phyloP scores from a whole-genome alignment of 2,888 invertebrate species.

The Dendrolimus pini region DNA sequence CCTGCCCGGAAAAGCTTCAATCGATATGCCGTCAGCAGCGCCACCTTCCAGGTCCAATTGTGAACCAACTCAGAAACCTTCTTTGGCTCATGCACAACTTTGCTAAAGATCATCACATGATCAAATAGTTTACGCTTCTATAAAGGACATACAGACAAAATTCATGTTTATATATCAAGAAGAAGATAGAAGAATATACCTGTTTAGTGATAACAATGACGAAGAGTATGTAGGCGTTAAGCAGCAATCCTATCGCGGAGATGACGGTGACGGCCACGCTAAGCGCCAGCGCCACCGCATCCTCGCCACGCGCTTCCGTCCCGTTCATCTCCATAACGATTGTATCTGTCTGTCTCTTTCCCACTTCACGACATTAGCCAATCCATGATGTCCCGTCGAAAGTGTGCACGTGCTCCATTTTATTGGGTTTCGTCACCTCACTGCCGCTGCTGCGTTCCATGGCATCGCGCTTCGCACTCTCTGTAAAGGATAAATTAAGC shows the following conservation, averaged over 20 bases:
- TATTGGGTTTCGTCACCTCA: constrained; percentile 47
- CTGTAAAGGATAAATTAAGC: constrained; percentile 25
- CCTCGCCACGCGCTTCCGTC: constrained; percentile 59
- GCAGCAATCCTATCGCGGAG: constrained; percentile 82
- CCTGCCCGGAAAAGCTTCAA: no score
- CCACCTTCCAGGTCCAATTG: no score
- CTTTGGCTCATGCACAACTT: no score
- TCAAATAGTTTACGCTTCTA: no score
- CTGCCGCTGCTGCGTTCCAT: constrained; percentile 65
- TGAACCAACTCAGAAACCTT: no score
- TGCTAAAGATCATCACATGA: no score
- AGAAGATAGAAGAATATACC: constrained; percentile 48
- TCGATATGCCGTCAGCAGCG: no score
- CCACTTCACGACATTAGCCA: constrained; percentile 31
- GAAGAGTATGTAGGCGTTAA: constrained; percentile 85
- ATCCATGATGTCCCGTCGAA: constrained; percentile 27
- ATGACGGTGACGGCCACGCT: constrained; percentile 82
- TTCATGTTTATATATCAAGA: no score
- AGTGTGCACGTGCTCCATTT: constrained; percentile 20
- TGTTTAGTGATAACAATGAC: constrained; percentile 84
- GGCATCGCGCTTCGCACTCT: constrained; percentile 42
- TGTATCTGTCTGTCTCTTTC: constrained; percentile 34
- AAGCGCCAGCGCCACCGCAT: constrained; percentile 79
- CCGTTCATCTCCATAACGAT: constrained; percentile 60
- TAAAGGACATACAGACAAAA: no score